Conservation (phyloP, 2,113 vertebrate genomes). For the Pristiophorus japonicus region DNA sequence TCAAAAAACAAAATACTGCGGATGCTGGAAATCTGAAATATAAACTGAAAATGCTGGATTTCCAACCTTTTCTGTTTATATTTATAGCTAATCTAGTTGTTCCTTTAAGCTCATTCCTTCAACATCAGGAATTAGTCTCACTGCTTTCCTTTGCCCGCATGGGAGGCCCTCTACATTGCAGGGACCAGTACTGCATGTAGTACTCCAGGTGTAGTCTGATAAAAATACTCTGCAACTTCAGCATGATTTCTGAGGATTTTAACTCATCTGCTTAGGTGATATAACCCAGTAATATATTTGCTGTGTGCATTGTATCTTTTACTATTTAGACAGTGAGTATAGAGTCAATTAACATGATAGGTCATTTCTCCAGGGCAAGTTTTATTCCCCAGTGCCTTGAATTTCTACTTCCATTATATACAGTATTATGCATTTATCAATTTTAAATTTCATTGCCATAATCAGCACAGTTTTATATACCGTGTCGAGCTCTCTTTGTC, state of each 20-base stretch:
- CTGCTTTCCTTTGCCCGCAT: neutral
- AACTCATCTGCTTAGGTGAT: neutral
- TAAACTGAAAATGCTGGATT: neutral
- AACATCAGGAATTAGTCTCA: neutral
- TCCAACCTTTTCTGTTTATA: neutral
- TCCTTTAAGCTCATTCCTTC: neutral
- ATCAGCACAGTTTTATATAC: neutral
- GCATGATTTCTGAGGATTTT: neutral
- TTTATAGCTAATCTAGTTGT: neutral
- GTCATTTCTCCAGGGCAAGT: too few species aligned
- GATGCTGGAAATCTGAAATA: neutral
- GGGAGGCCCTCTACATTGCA: neutral
- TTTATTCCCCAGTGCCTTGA: too few species aligned
- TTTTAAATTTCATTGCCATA: neutral
- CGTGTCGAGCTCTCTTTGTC: neutral
- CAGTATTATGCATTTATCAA: neutral
- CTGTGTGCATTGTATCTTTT: neutral
- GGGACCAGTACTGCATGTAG: neutral
- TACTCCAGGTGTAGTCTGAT: neutral
- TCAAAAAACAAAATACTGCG: neutral
- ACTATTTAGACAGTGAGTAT: neutral
- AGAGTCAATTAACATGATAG: neutral
- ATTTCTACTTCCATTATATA: neutral
- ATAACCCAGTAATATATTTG: neutral
- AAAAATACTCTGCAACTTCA: neutral